Evolutionary conservation across 2,113 vertebrate genomes (phyloP).

Genomic region (Pyxicephalus adspersus): DNA sequence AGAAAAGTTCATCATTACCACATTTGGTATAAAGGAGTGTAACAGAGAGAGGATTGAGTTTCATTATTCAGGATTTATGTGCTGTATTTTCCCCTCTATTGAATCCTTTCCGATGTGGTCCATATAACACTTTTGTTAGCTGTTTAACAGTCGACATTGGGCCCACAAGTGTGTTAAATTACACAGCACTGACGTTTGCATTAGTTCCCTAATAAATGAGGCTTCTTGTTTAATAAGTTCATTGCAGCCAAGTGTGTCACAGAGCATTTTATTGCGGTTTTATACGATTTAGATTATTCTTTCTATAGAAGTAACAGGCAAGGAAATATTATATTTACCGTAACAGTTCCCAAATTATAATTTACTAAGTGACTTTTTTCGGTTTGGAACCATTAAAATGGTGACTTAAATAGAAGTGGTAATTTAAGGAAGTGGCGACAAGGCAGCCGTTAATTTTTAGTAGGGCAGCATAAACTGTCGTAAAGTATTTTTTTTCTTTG

Average conservation of each 20-base stretch:
- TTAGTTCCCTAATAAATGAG: slow-evolving; percentile 57
- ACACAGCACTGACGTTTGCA: slow-evolving; percentile 48
- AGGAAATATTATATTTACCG: slow-evolving; percentile 56
- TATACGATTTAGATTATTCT: slow-evolving; percentile 47
- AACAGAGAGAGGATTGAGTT: slow-evolving; percentile 33
- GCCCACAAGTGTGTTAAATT: slow-evolving; percentile 55
- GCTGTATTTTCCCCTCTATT: slow-evolving; percentile 52
- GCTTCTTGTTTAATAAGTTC: slow-evolving; percentile 56
- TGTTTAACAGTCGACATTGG: slow-evolving; percentile 48
- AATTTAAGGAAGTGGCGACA: slow-evolving; percentile 20
- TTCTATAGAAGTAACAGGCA: slow-evolving; percentile 55
- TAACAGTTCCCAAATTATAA: slow-evolving; percentile 49
- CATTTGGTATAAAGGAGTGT: slow-evolving; percentile 29
- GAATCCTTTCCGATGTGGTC: slow-evolving; percentile 55
- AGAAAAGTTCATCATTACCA: slow-evolving; percentile 31
- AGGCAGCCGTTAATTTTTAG: slow-evolving; percentile 29
- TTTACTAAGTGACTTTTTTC: slow-evolving; percentile 54
- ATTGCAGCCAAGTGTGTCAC: slow-evolving; percentile 54
- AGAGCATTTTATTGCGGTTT: slow-evolving; percentile 45
- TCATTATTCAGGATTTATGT: slow-evolving; percentile 51
- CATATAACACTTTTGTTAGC: slow-evolving; percentile 52
- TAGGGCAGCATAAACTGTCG: not conserved
- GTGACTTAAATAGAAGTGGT: slow-evolving; percentile 22
- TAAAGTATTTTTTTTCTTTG: not conserved
- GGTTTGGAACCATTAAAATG: slow-evolving; percentile 40